phyloP scores from a whole-genome alignment of 2,888 invertebrate species.

The Diadegma fenestrale region DNA sequence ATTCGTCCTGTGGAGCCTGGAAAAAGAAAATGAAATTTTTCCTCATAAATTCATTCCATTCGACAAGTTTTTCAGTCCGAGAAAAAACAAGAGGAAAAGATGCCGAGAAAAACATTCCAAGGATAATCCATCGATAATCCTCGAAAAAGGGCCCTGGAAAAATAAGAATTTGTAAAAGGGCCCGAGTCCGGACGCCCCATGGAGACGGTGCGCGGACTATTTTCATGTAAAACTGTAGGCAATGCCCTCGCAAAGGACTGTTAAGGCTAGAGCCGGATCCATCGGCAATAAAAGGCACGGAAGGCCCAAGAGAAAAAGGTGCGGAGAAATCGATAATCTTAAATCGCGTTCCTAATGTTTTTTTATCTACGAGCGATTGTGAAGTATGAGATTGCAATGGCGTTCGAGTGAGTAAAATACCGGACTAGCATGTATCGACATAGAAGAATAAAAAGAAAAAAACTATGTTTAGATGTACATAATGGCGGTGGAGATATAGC shows the following conservation, averaged over 20 bases:
- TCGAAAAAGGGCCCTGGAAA: too few relatives aligned
- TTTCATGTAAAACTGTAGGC: constrained; percentile 15
- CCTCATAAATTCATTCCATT: constrained; percentile 46
- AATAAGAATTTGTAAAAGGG: constrained; percentile 9
- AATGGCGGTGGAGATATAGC: constrained; percentile 1
- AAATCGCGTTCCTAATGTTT: constrained; percentile 53
- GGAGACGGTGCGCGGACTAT: constrained; percentile 35
- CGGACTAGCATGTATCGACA: neutral
- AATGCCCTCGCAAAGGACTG: neutral
- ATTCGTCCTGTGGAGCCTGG: constrained; percentile 21
- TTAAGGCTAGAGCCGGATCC: constrained; percentile 58
- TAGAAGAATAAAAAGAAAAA: neutral
- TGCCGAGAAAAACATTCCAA: neutral
- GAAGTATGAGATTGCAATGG: constrained; percentile 57
- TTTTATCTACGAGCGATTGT: constrained; percentile 65
- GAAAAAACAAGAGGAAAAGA: neutral
- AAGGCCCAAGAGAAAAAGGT: constrained; percentile 15
- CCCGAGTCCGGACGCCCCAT: neutral
- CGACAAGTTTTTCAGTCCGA: constrained; percentile 19
- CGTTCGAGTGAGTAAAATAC: neutral
- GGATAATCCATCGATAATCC: constrained; percentile 28
- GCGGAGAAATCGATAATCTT: constrained; percentile 41
- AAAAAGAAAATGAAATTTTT: constrained; percentile 18
- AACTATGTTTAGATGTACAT: constrained; percentile 14
- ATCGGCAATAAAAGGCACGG: constrained; percentile 20